phyloP scores from a whole-genome alignment of 1,140 invertebrate species.

The Carcinoscorpius rotundicauda region DNA sequence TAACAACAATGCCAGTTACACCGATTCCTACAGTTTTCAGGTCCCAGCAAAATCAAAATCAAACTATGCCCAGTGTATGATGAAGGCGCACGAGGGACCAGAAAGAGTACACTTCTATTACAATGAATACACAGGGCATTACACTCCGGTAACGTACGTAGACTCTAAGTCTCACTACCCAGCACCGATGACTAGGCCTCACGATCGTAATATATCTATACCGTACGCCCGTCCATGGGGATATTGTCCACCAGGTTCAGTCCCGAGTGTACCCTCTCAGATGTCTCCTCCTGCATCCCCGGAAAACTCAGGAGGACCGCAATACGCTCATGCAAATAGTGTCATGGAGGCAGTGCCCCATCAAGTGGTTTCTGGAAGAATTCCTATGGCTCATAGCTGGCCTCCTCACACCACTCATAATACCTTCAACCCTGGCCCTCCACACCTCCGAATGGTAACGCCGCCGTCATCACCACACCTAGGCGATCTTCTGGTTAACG shows the following conservation, averaged over 20 bases:
- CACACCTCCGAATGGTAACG: conserved; percentile 39
- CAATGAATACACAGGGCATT: too few relatives aligned
- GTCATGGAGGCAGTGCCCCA: conserved; percentile 8
- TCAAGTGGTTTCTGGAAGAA: not conserved
- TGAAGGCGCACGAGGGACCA: too few relatives aligned
- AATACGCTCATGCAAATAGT: conserved; percentile 6
- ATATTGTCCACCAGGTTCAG: not conserved
- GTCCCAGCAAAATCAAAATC: too few relatives aligned
- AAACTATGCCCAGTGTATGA: too few relatives aligned
- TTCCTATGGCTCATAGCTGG: conserved; percentile 5
- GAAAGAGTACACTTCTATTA: too few relatives aligned
- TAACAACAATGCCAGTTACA: too few relatives aligned
- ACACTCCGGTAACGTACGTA: too few relatives aligned
- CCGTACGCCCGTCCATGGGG: too few relatives aligned
- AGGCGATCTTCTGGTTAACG: conserved; percentile 31
- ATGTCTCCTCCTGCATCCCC: conserved; percentile 25
- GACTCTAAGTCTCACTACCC: too few relatives aligned
- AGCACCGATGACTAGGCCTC: too few relatives aligned
- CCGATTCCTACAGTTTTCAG: too few relatives aligned
- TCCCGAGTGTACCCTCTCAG: conserved; percentile 12
- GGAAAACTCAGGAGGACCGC: conserved; percentile 15
- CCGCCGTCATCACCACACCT: conserved; percentile 45
- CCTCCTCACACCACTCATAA: not conserved
- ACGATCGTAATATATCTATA: too few relatives aligned
- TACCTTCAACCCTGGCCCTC: conserved; percentile 4